Evolutionary conservation across 2,113 vertebrate genomes (phyloP).

Genomic region (Silurus glanis): DNA sequence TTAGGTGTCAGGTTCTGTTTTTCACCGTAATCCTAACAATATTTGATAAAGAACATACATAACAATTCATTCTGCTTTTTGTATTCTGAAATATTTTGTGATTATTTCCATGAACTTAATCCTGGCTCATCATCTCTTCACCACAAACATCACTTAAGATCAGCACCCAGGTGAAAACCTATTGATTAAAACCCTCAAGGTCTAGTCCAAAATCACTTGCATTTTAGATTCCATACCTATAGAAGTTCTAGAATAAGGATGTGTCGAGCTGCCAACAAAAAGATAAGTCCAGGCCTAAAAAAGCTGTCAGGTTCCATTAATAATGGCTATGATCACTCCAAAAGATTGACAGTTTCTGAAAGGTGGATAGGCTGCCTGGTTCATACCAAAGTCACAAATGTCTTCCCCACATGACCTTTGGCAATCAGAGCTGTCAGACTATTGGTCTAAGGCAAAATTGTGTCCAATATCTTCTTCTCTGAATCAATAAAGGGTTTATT

Average conservation of each 20-base stretch:
- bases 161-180: background rate
- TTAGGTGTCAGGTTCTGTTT: background rate
- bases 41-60: background rate
- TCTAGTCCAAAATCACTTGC: background rate
- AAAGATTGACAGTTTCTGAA: slow-evolving; percentile 34
- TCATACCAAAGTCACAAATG: slow-evolving; percentile 60
- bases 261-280: background rate
- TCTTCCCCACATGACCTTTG: slow-evolving; percentile 39
- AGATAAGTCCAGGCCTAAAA: background rate
- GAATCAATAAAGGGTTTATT: slow-evolving; percentile 56
- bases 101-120: background rate
- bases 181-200: background rate
- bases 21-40: background rate
- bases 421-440: slow-evolving; percentile 45
- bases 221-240: background rate
- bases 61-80: background rate
- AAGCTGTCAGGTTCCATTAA: slow-evolving; percentile 5
- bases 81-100: background rate
- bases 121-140: background rate
- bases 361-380: slow-evolving; percentile 26
- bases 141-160: background rate
- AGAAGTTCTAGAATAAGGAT: background rate
- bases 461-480: slow-evolving; percentile 43
- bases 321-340: background rate
- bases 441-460: slow-evolving; percentile 34